Conservation (phyloP, 92 coral and sea anemone species). For the Phenganax stokvisi region DNA sequence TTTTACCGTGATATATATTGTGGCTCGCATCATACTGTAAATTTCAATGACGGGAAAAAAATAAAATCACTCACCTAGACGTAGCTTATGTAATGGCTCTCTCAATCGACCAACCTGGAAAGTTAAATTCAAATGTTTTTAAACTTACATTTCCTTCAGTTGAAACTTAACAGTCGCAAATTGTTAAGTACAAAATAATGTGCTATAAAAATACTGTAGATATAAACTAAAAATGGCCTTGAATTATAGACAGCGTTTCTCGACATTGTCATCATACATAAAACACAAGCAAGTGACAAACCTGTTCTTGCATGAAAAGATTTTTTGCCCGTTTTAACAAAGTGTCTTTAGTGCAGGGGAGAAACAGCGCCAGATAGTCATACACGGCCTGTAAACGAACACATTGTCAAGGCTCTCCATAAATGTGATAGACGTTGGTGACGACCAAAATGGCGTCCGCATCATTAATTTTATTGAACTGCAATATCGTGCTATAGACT, state of each 20-base stretch:
- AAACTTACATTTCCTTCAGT: no score
- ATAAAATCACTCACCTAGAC: constrained; percentile 59
- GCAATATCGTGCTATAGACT: neutral
- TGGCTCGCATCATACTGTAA: neutral
- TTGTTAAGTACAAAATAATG: no score
- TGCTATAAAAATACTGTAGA: neutral
- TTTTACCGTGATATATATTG: neutral
- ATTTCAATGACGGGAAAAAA: neutral
- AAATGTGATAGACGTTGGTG: neutral
- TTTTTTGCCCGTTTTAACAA: constrained; percentile 90
- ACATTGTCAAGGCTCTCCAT: neutral
- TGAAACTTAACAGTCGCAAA: no score
- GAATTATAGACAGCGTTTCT: no score
- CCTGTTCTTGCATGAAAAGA: constrained; percentile 84
- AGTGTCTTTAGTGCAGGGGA: constrained; percentile 95
- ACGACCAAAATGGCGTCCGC: no score
- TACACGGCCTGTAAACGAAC: constrained; percentile 73
- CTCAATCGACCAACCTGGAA: constrained; percentile 76
- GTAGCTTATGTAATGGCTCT: constrained; percentile 88
- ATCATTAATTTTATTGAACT: no score
- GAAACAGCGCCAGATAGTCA: constrained; percentile 80
- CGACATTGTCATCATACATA: neutral
- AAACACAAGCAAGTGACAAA: constrained; percentile 7
- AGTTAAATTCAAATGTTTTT: no score
- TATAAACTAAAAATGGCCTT: neutral